phyloP scores from a whole-genome alignment of 2,888 invertebrate species.

The Drosophila siamana region DNA sequence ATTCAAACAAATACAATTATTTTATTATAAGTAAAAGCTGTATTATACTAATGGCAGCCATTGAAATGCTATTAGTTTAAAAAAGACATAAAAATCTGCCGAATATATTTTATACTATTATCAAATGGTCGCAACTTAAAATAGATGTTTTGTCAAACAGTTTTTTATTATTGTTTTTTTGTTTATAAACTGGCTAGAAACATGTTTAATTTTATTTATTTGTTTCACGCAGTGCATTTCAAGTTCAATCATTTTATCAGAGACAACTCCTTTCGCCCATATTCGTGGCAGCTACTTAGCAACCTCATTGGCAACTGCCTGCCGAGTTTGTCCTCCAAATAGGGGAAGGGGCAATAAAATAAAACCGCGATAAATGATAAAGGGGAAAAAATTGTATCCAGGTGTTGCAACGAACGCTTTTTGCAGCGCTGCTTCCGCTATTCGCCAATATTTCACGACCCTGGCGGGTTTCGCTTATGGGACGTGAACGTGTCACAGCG shows the following conservation, averaged over 20 bases:
- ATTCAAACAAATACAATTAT: too few species aligned
- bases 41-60: too few species aligned
- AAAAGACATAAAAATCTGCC: too few species aligned
- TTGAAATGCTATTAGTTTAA: too few species aligned
- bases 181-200: neutral
- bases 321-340: neutral
- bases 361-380: constrained; percentile 38
- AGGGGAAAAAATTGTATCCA: constrained; percentile 64
- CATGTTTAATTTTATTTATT: neutral
- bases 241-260: neutral
- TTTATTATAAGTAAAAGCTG: too few species aligned
- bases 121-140: neutral
- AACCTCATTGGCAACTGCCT: constrained; percentile 20
- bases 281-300: neutral
- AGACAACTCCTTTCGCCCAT: neutral
- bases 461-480: constrained; percentile 60
- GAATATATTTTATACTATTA: neutral
- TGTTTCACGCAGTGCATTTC: neutral
- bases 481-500: constrained; percentile 61
- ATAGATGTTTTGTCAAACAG: too few species aligned
- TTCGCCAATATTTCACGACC: constrained; percentile 77
- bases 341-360: constrained; percentile 26
- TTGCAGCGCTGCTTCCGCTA: constrained; percentile 45
- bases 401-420: constrained; percentile 76
- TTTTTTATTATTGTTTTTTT: too few species aligned